These are phyloP conservation scores for Thalassophryne amazonica DNA, from an alignment of 2,797 vertebrate species.

Conservation along the genomic window DNA sequence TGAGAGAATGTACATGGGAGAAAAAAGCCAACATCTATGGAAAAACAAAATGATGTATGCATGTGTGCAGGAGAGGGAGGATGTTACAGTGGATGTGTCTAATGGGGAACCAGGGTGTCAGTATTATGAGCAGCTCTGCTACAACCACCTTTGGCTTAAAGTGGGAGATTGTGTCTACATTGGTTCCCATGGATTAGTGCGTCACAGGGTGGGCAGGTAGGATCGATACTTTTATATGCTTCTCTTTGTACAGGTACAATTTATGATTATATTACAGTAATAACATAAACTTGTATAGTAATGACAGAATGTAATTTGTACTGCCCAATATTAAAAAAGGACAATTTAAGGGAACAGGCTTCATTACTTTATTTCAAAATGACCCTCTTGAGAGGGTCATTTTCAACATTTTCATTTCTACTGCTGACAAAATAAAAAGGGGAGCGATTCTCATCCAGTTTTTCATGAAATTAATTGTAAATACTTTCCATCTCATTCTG, in stretches of 20 bases:
- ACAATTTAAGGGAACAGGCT: too few relatives aligned
- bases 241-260: background rate
- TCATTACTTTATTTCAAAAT: too few relatives aligned
- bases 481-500: too few relatives aligned
- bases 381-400: too few relatives aligned
- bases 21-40: too few relatives aligned
- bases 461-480: too few relatives aligned
- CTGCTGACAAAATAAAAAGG: too few relatives aligned
- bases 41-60: too few relatives aligned
- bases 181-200: conserved; percentile 91
- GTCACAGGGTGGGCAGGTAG: conserved; percentile 93
- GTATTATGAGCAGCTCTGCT: conserved; percentile 95
- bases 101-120: conserved; percentile 95
- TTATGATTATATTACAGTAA: background rate
- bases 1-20: too few relatives aligned
- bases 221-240: conserved; percentile 3
- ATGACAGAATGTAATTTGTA: background rate
- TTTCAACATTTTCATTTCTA: too few relatives aligned
- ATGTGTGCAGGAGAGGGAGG: conserved; percentile 88
- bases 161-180: conserved; percentile 97
- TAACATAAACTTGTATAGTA: background rate
- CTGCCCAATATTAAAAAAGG: too few relatives aligned
- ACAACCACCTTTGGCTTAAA: conserved; percentile 94
- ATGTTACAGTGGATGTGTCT: conserved; percentile 90
- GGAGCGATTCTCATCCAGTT: too few relatives aligned